Conservation (phyloP, 2,888 invertebrate species). For the Andrena bucephala region DNA sequence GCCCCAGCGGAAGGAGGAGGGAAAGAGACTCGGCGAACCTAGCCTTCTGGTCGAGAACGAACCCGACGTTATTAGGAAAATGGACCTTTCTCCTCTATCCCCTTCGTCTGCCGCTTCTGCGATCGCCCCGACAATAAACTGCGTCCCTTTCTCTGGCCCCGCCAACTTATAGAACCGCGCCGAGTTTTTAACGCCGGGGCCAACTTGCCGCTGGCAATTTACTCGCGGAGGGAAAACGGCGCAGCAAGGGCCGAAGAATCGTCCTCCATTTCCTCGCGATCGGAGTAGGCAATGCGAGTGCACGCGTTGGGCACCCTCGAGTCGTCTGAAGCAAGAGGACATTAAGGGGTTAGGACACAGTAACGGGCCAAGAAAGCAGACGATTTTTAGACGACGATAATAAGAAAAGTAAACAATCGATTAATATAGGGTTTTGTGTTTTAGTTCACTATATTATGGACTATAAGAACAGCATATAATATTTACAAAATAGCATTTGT, state of each 20-base stretch:
- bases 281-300: background rate
- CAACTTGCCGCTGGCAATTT: constrained; percentile 60
- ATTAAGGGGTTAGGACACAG: background rate
- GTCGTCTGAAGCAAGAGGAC: background rate
- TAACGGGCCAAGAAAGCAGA: too few species aligned
- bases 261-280: constrained; percentile 32
- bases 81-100: constrained; percentile 63
- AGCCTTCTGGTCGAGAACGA: constrained; percentile 73
- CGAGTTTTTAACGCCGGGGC: constrained; percentile 60
- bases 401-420: too few species aligned
- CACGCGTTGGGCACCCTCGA: background rate
- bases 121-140: constrained; percentile 58
- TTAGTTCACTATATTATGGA: too few species aligned
- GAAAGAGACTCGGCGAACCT: constrained; percentile 31
- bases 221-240: constrained; percentile 10
- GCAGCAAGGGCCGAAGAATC: background rate
- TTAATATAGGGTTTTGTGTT: too few species aligned
- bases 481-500: too few species aligned
- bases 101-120: constrained; percentile 33
- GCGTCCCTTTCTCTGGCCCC: constrained; percentile 32
- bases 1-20: background rate
- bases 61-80: constrained; percentile 78
- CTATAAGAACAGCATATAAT: too few species aligned
- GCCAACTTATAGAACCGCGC: constrained; percentile 20
- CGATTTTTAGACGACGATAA: too few species aligned